Base-by-base conservation (phyloP, 1,140 invertebrate genomes). In the Hydropsyche tenuis region DNA sequence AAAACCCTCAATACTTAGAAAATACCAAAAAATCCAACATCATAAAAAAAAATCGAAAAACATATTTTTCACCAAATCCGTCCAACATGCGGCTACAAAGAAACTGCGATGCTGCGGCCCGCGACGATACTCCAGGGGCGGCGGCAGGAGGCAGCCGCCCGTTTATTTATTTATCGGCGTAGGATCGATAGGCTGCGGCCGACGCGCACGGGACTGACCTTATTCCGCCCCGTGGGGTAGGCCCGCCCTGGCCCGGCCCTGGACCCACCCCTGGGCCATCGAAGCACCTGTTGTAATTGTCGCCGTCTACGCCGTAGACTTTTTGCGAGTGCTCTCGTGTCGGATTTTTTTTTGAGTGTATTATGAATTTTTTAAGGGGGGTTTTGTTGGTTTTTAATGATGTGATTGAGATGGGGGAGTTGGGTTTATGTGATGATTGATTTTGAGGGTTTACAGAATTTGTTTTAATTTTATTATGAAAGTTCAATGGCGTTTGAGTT, bases 91-190 rank as follows among this genome's bases (percentile, higher is more conserved):
- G 23, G 23, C 20, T 20, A 63, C 23, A n/a, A n/a, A n/a, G n/a
- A n/a, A n/a, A n/a, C n/a, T n/a, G 46, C 46, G 14, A 51, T n/a
- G 23, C 4, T 42, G 30, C 60, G 25, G 60, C 20, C 14, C 60
- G 11, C 25, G 51, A 53, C 51, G 56, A 60, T 20, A 60, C 56
- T 60, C 23, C 56, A 60, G 56, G 23, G 56, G 56, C 25, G 68
- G 46, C 48, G 48, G 23, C 51, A 70, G 68, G 48, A 18, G 65
- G 65, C 65, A 22, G 43, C 45, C 9, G 43, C 45, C 22, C 65
- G n/a, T 66, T 48, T 73, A 66, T 68, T 73, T 73, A 73, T 73
- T 73, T 73, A 73, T 73, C 64, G 65, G 64, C 22, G 65, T 4
- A 27, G 63, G 64, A 73, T 73, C 72, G 72, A 73, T 73, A 65